phyloP scores from a whole-genome alignment of 2,888 invertebrate genomes.

The Lycia hirtaria region DNA sequence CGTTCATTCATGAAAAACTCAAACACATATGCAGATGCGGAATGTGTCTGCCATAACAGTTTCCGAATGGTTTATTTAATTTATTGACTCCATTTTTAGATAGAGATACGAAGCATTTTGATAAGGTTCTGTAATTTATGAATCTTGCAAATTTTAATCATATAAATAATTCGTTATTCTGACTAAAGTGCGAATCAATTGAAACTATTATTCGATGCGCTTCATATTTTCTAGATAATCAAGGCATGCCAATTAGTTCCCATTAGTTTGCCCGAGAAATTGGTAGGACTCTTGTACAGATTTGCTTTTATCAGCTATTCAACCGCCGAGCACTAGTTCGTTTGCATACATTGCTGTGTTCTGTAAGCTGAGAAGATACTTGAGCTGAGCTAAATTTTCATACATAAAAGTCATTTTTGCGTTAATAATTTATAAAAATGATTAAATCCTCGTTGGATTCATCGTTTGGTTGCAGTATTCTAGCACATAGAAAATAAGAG shows the following conservation, averaged over 20 bases:
- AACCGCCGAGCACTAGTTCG: too few relatives aligned
- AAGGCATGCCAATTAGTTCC: neutral
- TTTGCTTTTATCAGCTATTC: too few relatives aligned
- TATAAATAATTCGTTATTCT: neutral
- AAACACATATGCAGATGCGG: conserved; percentile 37
- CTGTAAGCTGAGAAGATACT: too few relatives aligned
- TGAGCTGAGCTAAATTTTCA: too few relatives aligned
- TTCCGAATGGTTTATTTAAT: conserved; percentile 21
- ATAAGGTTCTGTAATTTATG: conserved; percentile 10
- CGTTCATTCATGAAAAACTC: conserved; percentile 47
- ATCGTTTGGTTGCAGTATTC: too few relatives aligned
- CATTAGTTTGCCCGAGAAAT: too few relatives aligned
- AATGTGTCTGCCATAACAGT: conserved; percentile 32
- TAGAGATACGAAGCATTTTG: conserved; percentile 4
- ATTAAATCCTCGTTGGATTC: too few relatives aligned
- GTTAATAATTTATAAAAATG: too few relatives aligned
- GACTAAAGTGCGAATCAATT: neutral
- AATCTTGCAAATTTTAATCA: neutral
- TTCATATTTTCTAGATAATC: neutral
- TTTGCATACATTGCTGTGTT: too few relatives aligned
- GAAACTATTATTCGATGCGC: neutral
- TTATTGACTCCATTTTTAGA: conserved; percentile 25
- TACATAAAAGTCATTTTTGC: too few relatives aligned
- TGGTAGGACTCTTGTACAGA: too few relatives aligned
- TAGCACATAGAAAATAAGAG: too few relatives aligned